phyloP scores from a whole-genome alignment of 2,113 vertebrate genomes.

The Colinus virginianus region DNA sequence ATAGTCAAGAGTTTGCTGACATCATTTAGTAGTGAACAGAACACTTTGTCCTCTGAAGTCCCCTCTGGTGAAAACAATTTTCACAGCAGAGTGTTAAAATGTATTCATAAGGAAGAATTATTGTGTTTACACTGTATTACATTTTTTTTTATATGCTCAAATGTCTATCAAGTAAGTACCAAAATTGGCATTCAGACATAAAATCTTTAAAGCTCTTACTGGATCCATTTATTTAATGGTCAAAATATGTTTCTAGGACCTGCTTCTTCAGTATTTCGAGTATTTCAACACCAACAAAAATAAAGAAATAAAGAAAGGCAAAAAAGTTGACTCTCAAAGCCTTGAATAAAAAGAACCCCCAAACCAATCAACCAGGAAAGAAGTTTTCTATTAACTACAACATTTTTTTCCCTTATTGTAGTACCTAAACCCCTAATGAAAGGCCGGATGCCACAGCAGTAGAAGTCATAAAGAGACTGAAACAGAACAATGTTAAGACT shows the following conservation, averaged over 20 bases:
- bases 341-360: not conserved
- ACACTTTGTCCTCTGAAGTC: not conserved
- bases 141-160: not conserved
- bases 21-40: not conserved
- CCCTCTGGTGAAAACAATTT: not conserved
- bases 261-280: not conserved
- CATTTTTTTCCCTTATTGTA: not conserved
- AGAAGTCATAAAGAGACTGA: not conserved
- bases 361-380: not conserved
- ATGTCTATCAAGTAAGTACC: not conserved
- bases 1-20: not conserved
- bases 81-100: not conserved
- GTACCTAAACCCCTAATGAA: not conserved
- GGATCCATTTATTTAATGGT: not conserved
- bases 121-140: not conserved
- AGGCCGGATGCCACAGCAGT: not conserved
- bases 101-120: not conserved
- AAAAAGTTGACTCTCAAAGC: not conserved
- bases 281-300: not conserved
- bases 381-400: not conserved
- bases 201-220: not conserved
- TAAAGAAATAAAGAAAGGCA: not conserved
- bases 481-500: slow-evolving; percentile 3
- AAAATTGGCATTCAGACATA: not conserved
- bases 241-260: not conserved